Base-by-base conservation (phyloP, 92 coral and sea anemone genomes). In the Palythoa grandiflora region DNA sequence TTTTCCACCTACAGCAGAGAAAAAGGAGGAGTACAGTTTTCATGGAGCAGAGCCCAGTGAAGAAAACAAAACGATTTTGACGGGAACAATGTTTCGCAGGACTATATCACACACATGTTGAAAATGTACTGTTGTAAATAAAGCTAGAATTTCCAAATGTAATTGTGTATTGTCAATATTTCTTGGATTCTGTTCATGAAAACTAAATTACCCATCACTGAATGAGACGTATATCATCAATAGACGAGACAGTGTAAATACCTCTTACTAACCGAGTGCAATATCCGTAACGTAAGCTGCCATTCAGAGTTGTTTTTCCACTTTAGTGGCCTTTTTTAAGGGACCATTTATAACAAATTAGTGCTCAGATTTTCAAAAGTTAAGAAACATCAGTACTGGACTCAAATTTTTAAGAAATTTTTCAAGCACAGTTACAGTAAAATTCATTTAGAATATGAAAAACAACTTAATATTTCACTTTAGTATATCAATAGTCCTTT, bases 21-120 rank as follows among this genome's bases (percentile, higher is more conserved):
- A 81, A 81, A 48, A 81, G 86, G 44, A 66, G 86, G 36, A 81
- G 75, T 66, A 81, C 86, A 6, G 63, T 68, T 37, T 81, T 81
- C 51, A 48, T 81, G 59, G 86, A 81, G 17, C 86, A 81, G 44
- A 81, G 75, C 75, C 86, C 86, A 9, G 66, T 81, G 86, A 81
- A 81, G 86, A 81, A 81, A 81, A 81, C 86, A 63, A 81, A 81
- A 21, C 86, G 86, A 68, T 81, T 81, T 81, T 81, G 63, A 81
- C 53, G 39, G 5, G 35, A 52, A 10, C 53, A 5, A 16, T n/a
- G 9, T 17, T 36, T 21, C 61, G 61, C 11, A 55, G 6, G 10
- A 48, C 54, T 48, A 9, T 21, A 47, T 19, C 59, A n/a, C 79
- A 1, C 79, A 13, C 16, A 37, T 7, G 3, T 13, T 37, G 54